Percentiles rank a stretch among this genome's conserved stretches.
Evolutionary conservation across 2,888 invertebrate genomes (phyloP).

Genomic region (Nymphalis c-album): DNA sequence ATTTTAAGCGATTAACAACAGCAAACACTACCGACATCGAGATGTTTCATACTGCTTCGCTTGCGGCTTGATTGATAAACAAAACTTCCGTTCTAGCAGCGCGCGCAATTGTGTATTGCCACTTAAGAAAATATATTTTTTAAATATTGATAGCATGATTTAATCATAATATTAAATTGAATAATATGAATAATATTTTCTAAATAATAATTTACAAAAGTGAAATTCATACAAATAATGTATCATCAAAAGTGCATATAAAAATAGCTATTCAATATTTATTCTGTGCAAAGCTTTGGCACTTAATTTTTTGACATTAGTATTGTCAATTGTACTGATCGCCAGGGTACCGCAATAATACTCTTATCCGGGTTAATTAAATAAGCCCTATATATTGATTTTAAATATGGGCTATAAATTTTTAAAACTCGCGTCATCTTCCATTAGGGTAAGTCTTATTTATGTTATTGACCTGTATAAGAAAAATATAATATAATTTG

Average conservation of each 20-base stretch:
- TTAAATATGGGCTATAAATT: slow-evolving; percentile 71
- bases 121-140: not conserved
- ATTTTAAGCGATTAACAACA: slow-evolving; percentile 36
- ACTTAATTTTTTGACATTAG: not conserved
- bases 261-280: not conserved
- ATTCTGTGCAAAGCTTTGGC: not conserved
- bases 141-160: not conserved
- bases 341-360: slow-evolving; percentile 57
- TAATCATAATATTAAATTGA: too few relatives aligned
- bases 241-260: too few relatives aligned
- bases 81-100: slow-evolving; percentile 72
- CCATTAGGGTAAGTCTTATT: slow-evolving; percentile 64
- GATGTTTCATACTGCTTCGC: slow-evolving; percentile 45
- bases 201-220: too few relatives aligned
- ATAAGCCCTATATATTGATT: slow-evolving; percentile 34
- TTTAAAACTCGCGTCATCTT: slow-evolving; percentile 67
- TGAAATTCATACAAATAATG: too few relatives aligned
- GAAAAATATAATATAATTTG: slow-evolving; percentile 1
- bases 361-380: slow-evolving; percentile 40
- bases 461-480: slow-evolving; percentile 18
- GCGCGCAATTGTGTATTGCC: slow-evolving; percentile 71
- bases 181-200: too few relatives aligned
- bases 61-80: slow-evolving; percentile 81
- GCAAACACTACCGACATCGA: slow-evolving; percentile 54
- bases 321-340: slow-evolving; percentile 42